Evolutionary conservation across 1,140 invertebrate species (phyloP).

Genomic region (Drosophila pruinosa): DNA sequence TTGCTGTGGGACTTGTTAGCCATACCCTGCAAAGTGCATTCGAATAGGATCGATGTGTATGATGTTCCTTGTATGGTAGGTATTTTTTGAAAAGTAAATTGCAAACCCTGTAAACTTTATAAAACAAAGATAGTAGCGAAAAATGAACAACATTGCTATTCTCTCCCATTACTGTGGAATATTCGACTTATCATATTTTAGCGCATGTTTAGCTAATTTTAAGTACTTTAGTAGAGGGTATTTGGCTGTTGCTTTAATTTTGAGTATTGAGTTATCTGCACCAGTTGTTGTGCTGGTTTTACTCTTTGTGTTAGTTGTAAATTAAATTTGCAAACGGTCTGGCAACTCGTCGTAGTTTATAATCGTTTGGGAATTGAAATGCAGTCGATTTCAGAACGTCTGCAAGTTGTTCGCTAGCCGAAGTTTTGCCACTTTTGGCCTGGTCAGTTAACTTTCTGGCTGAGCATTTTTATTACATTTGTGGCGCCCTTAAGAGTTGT

Average conservation of each 20-base stretch:
- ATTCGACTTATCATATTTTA: no score
- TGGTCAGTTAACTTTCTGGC: conserved; percentile 69
- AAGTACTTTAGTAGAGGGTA: background rate
- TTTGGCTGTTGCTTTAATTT: background rate
- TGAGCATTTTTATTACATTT: conserved; percentile 71
- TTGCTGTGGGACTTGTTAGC: conserved; percentile 36
- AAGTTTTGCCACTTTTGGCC: background rate
- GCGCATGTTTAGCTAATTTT: background rate
- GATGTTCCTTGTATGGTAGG: background rate
- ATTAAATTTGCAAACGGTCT: conserved; percentile 76
- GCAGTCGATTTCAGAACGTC: conserved; percentile 68
- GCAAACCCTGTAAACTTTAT: no score
- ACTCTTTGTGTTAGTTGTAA: conserved; percentile 66
- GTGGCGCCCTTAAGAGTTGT: conserved; percentile 43
- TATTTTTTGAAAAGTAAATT: background rate
- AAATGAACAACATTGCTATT: no score
- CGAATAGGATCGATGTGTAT: no score
- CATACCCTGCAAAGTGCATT: background rate
- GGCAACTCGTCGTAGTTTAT: conserved; percentile 67
- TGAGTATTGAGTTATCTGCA: background rate
- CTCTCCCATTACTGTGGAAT: no score
- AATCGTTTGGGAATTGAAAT: conserved; percentile 81
- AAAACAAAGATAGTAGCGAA: no score
- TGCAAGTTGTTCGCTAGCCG: conserved; percentile 33
- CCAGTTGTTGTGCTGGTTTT: conserved; percentile 41